Evolutionary conservation across 2,113 vertebrate genomes (phyloP).

Genomic region (Dermatemys mawii): DNA sequence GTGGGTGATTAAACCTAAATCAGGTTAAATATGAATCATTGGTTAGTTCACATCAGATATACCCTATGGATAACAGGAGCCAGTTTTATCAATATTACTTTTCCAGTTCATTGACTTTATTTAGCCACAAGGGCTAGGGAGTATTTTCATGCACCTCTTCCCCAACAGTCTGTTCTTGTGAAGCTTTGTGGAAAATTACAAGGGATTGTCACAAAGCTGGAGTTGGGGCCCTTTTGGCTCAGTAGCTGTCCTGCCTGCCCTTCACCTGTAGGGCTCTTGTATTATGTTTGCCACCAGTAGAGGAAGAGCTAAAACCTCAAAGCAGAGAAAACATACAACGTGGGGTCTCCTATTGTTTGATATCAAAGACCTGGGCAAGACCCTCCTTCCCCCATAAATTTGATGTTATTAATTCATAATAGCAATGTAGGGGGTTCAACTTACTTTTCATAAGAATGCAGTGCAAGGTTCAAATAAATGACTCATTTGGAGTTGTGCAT

Average conservation of each 20-base stretch:
- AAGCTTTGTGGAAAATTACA: conserved; percentile 51
- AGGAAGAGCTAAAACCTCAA: neutral
- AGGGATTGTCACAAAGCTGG: conserved; percentile 19
- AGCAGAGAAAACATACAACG: neutral
- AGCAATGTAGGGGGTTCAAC: neutral
- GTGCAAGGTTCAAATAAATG: neutral
- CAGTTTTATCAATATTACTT: conserved; percentile 68
- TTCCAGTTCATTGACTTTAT: conserved; percentile 67
- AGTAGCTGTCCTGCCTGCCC: neutral
- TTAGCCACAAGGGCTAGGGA: conserved; percentile 31
- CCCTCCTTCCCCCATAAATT: neutral
- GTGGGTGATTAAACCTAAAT: conserved; percentile 55
- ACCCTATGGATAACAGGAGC: conserved; percentile 8
- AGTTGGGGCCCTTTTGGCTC: neutral
- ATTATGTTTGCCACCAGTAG: neutral
- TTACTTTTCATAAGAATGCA: neutral
- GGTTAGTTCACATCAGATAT: conserved; percentile 20
- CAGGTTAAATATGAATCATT: conserved; percentile 52
- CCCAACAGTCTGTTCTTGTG: conserved; percentile 2
- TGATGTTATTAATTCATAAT: neutral
- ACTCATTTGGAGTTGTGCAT: neutral
- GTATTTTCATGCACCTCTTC: neutral
- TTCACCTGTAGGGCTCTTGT: neutral
- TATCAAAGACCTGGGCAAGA: accelerated
- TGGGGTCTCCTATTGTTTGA: neutral